Conservation (phyloP, 2,113 vertebrate genomes). For the Xiphorhynchus elegans region DNA sequence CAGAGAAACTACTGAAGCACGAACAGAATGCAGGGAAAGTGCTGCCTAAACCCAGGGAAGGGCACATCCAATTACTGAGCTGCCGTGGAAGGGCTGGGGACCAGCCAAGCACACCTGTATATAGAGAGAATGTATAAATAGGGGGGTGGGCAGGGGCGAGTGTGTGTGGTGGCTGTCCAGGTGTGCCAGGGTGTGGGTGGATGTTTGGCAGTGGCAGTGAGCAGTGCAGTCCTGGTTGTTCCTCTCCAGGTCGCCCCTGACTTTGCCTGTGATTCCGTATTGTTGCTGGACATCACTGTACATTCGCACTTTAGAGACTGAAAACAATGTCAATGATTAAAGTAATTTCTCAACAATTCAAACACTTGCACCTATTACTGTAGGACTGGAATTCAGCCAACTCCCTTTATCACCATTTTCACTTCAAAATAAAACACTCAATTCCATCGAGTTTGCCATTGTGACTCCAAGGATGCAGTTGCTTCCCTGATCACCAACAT, state of each 20-base stretch:
- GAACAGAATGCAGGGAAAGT: conserved; percentile 12
- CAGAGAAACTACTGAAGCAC: not conserved
- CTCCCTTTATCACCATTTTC: not conserved
- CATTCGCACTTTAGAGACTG: conserved; percentile 57
- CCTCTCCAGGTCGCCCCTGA: not conserved
- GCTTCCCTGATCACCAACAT: not conserved
- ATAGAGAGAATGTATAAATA: conserved; percentile 10
- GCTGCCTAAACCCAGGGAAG: not conserved
- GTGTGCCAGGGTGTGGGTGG: not conserved
- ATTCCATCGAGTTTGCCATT: not conserved
- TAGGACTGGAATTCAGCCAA: not conserved
- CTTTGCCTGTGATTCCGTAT: not conserved
- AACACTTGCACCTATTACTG: conserved; percentile 17
- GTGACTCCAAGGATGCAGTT: not conserved
- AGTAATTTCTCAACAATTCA: conserved; percentile 50
- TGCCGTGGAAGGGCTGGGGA: not conserved
- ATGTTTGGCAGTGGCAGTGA: not conserved
- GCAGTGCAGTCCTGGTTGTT: not conserved
- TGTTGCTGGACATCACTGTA: conserved; percentile 42
- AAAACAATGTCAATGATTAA: conserved; percentile 69
- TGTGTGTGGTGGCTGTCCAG: not conserved
- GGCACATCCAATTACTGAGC: not conserved
- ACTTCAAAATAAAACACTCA: not conserved
- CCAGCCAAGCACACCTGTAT: not conserved
- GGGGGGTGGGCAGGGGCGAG: conserved; percentile 35